A percentile compares a stretch with the other conserved stretches of the same genome.
Conservation (phyloP, 2,797 vertebrate species). For the Silurus aristotelis region DNA sequence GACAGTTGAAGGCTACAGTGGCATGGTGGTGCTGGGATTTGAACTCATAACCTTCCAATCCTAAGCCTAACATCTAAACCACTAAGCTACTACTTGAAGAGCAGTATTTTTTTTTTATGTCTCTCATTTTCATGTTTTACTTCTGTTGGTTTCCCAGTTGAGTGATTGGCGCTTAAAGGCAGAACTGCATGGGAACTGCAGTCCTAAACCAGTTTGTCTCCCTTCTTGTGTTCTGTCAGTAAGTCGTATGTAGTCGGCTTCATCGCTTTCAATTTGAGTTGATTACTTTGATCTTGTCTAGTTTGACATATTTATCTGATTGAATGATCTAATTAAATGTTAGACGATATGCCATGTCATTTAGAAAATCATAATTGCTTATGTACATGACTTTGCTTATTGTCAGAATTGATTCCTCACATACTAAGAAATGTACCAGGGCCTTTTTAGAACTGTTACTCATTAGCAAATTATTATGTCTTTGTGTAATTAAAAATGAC, state of each 20-base stretch:
- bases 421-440: background rate
- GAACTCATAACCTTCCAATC: too few species aligned
- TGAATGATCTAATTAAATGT: background rate
- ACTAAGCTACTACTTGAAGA: too few species aligned
- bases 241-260: background rate
- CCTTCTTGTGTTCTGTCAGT: background rate
- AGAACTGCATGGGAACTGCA: too few species aligned
- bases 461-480: background rate
- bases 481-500: background rate
- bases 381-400: background rate
- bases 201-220: too few species aligned
- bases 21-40: too few species aligned
- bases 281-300: background rate
- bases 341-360: background rate
- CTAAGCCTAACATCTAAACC: too few species aligned
- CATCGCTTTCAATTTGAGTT: background rate
- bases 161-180: too few species aligned
- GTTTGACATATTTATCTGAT: background rate
- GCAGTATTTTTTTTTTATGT: too few species aligned
- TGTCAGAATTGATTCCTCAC: background rate
- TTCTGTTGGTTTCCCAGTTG: too few species aligned
- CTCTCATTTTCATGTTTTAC: too few species aligned
- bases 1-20: too few species aligned
- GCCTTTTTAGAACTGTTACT: background rate
- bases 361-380: background rate